These are phyloP conservation scores for Opisthocomus hoazin DNA, from an alignment of 2,113 vertebrate genomes.

Conservation along the genomic window DNA sequence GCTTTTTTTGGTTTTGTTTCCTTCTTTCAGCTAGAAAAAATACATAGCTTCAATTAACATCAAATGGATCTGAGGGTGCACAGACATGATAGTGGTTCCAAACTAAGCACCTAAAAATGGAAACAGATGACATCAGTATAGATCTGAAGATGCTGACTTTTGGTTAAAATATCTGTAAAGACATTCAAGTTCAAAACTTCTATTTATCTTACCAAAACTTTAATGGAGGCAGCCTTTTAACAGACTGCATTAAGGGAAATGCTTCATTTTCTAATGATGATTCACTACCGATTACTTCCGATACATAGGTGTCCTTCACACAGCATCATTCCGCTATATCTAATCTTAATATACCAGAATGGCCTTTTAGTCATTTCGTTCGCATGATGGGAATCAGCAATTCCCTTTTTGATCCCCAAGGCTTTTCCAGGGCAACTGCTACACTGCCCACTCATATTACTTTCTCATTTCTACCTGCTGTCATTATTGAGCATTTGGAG, in stretches of 20 bases:
- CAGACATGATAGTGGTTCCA: not conserved
- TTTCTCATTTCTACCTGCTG: not conserved
- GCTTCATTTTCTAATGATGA: not conserved
- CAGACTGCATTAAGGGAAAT: not conserved
- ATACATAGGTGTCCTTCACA: not conserved
- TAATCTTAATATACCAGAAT: not conserved
- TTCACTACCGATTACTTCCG: not conserved
- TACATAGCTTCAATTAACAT: not conserved
- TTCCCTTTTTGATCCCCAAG: not conserved
- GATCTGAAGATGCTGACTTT: not conserved
- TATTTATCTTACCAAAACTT: not conserved
- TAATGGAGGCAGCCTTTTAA: not conserved
- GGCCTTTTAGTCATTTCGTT: not conserved
- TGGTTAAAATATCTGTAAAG: not conserved
- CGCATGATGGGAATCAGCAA: not conserved
- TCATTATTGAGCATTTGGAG: not conserved
- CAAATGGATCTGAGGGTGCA: not conserved
- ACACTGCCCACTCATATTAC: not conserved
- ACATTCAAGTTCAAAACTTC: not conserved
- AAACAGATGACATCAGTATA: not conserved
- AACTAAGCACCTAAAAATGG: not conserved
- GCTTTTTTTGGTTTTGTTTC: not conserved
- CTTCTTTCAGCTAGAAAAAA: not conserved
- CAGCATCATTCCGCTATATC: not conserved
- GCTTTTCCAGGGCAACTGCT: not conserved